These are phyloP conservation scores for Arizona elegans DNA, from an alignment of 2,113 vertebrate species.

Conservation along the genomic window DNA sequence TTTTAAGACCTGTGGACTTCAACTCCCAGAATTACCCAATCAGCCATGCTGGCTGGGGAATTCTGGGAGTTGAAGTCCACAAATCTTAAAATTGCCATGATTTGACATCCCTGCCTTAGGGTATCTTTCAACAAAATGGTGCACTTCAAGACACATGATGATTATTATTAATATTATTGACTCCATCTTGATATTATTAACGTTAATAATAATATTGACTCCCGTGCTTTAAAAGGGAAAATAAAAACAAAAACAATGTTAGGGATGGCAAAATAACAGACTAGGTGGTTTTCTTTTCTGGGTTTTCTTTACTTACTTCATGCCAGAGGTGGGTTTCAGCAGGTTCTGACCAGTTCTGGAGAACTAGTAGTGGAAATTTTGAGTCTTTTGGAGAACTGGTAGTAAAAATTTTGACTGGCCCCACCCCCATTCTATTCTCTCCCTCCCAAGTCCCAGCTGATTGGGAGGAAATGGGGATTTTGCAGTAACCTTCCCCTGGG, in stretches of 20 bases:
- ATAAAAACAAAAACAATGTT: background rate
- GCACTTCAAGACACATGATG: background rate
- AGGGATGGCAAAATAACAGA: background rate
- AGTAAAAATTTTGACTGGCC: no score
- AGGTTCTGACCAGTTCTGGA: no score
- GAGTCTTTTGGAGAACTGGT: no score
- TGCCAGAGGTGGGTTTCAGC: no score
- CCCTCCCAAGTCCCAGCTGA: no score
- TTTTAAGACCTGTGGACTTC: background rate
- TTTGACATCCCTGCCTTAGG: background rate
- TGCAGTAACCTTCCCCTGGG: no score
- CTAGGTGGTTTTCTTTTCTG: background rate
- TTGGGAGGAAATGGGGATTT: no score
- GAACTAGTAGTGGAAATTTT: no score
- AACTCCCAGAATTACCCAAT: background rate
- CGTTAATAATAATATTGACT: background rate
- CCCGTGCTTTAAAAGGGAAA: background rate
- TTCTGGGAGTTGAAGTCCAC: background rate
- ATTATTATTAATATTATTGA: background rate
- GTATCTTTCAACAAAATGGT: background rate
- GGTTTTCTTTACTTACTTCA: background rate
- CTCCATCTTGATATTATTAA: background rate
- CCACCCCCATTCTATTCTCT: no score
- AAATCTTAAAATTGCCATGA: background rate
- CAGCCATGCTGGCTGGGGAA: background rate